Conservation (phyloP, 2,113 vertebrate species). For the Dascyllus trimaculatus region DNA sequence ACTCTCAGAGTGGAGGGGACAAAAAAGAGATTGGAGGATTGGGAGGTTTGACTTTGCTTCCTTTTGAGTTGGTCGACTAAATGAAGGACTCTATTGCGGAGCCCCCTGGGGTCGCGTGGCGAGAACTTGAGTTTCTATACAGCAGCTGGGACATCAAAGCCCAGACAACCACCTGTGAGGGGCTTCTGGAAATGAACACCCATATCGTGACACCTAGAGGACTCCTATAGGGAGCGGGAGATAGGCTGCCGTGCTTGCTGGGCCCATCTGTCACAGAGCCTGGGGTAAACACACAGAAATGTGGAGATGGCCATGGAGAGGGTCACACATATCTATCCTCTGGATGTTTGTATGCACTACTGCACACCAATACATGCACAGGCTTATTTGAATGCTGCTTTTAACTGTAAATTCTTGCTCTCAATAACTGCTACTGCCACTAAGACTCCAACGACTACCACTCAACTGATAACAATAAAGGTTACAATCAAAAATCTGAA, state of each 20-base stretch:
- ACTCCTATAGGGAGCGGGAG: slow-evolving; percentile 58
- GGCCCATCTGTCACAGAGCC: slow-evolving; percentile 66
- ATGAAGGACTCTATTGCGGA: slow-evolving; percentile 47
- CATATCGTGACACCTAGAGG: slow-evolving; percentile 62
- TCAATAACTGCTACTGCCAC: too few species aligned
- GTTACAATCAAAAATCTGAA: too few species aligned
- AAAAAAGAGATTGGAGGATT: slow-evolving; percentile 31
- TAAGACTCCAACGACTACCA: too few species aligned
- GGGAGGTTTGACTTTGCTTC: slow-evolving; percentile 64
- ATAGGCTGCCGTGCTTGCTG: slow-evolving; percentile 42
- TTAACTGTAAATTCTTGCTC: too few species aligned
- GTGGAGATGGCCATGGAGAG: slow-evolving; percentile 22
- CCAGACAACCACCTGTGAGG: slow-evolving; percentile 61
- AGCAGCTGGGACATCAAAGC: slow-evolving; percentile 66
- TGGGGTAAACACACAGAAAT: slow-evolving; percentile 33
- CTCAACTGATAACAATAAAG: too few species aligned
- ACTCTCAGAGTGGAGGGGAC: slow-evolving; percentile 46
- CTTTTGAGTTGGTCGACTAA: slow-evolving; percentile 33
- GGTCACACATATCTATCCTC: slow-evolving; percentile 36
- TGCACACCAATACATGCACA: neutral
- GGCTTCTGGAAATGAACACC: slow-evolving; percentile 59
- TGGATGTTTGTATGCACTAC: neutral
- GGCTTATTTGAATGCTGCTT: neutral
- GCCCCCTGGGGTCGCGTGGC: slow-evolving; percentile 9
- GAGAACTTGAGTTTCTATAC: slow-evolving; percentile 40